Evolutionary conservation across 2,797 vertebrate genomes (phyloP), one percentile per base, ranked within the genome.

Genomic region (Anas bernieri): DNA sequence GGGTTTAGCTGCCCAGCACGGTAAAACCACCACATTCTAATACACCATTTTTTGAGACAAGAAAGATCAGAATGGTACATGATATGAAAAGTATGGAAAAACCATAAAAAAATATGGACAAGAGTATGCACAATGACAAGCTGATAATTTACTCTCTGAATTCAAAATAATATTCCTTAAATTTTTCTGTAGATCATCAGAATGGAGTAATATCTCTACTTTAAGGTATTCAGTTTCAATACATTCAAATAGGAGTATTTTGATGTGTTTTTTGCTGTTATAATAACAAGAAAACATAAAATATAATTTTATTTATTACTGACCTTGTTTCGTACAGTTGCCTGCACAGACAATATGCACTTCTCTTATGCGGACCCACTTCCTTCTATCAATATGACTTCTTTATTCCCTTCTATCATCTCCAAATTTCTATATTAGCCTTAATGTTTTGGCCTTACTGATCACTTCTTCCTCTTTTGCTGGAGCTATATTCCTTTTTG

Each of bases 341-440:
- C 25, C 11, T 37, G 8, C 31, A 15, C 2, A 72, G 67, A 64
- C 2, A 68, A 3, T 4, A 23, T 9, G 2, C 4, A 1, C 12
- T 55, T 87, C 58, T 75, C 2, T 46, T 75, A 41, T 2, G 6
- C 17, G 61, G 30, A 67, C 28, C 5, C 5, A 23, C 21, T 48
- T 74, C 12, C 3, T 79, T 87, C 28, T 5, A 12, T 16, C 14
- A 3, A 1, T 39, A 41, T 22, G 31, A 56, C 15, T 72, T 52
- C 50, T 52, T 13, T 52, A 52, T 52, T 52, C 26, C 50, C 26
- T 52, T 90, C 5, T 48, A 1, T 37, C 11, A 68, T 56, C 8
- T 9, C 43, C 86, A 79, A 1, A 26, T 45, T 83, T 81, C 33
- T 54, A 33, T 10, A 48, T 33, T 28, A 73, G 15, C 13, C 3